A percentile compares a stretch with the other conserved stretches of the same genome.
Evolutionary conservation across 2,113 vertebrate species (phyloP).

Genomic region (Vicugna pacos): DNA sequence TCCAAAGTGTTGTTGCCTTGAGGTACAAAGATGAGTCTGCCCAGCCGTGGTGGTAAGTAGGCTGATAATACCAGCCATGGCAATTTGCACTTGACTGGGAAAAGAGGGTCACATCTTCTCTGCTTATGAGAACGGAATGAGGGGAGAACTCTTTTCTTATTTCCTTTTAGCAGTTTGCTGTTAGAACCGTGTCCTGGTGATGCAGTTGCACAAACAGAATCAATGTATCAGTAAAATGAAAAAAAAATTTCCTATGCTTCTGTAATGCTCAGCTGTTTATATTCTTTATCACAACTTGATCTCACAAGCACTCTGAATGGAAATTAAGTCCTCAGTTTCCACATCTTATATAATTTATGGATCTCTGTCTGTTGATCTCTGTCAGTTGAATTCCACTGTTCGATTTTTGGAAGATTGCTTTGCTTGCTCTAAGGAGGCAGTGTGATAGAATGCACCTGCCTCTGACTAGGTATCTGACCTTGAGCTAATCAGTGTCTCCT

Average conservation of each 20-base stretch:
- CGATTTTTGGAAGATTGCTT: not conserved
- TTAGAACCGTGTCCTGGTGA: not conserved
- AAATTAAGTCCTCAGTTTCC: not conserved
- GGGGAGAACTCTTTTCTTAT: not conserved
- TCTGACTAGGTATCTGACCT: not conserved
- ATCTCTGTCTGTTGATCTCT: not conserved
- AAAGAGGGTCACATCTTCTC: conserved; percentile 5
- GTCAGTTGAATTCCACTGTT: not conserved
- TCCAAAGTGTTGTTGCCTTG: conserved; percentile 58
- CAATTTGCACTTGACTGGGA: conserved; percentile 52
- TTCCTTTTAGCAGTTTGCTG: not conserved
- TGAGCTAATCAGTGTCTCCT: not conserved
- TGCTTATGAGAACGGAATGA: conserved; percentile 46
- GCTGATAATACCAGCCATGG: not conserved
- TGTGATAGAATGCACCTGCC: not conserved
- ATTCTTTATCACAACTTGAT: not conserved
- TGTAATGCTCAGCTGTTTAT: not conserved
- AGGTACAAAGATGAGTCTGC: conserved; percentile 60
- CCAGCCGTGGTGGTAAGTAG: conserved; percentile 46
- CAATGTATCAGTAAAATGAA: not conserved
- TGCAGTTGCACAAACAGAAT: not conserved
- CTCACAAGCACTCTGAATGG: not conserved
- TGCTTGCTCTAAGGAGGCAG: not conserved
- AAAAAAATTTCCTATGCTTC: not conserved
- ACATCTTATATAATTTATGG: not conserved